A percentile compares a stretch with the other conserved stretches of the same genome.
phyloP scores from a whole-genome alignment of 2,888 invertebrate genomes.

The Therioaphis trifolii region DNA sequence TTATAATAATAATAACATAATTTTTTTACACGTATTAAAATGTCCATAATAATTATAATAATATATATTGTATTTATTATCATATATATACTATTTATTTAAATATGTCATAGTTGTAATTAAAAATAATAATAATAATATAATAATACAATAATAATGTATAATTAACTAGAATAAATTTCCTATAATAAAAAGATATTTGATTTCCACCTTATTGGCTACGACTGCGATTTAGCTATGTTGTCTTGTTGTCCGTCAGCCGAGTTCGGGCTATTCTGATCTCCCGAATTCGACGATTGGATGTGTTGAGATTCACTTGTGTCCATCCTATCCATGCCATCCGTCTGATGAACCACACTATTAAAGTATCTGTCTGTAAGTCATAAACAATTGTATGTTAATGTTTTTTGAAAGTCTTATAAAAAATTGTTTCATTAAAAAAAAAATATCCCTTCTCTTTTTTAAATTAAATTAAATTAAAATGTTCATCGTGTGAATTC shows the following conservation, averaged over 20 bases:
- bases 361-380: constrained; percentile 73
- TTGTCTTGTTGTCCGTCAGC: constrained; percentile 55
- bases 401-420: no score
- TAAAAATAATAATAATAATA: constrained; percentile 52
- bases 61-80: constrained; percentile 21
- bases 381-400: no score
- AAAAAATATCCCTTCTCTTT: no score
- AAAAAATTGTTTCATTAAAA: no score
- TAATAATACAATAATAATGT: constrained; percentile 7
- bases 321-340: constrained; percentile 70
- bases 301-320: constrained; percentile 58
- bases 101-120: no score
- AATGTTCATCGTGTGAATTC: no score
- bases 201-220: background rate
- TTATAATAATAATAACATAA: background rate
- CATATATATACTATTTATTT: constrained; percentile 20
- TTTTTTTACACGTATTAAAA: constrained; percentile 52
- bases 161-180: constrained; percentile 58
- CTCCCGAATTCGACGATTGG: constrained; percentile 42
- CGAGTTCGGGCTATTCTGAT: constrained; percentile 45
- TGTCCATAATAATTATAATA: constrained; percentile 35
- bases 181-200: constrained; percentile 31
- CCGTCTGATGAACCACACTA: constrained; percentile 71
- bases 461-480: no score
- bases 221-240: constrained; percentile 44